Conservation (phyloP, 2,113 vertebrate genomes). For the Gavia stellata region DNA sequence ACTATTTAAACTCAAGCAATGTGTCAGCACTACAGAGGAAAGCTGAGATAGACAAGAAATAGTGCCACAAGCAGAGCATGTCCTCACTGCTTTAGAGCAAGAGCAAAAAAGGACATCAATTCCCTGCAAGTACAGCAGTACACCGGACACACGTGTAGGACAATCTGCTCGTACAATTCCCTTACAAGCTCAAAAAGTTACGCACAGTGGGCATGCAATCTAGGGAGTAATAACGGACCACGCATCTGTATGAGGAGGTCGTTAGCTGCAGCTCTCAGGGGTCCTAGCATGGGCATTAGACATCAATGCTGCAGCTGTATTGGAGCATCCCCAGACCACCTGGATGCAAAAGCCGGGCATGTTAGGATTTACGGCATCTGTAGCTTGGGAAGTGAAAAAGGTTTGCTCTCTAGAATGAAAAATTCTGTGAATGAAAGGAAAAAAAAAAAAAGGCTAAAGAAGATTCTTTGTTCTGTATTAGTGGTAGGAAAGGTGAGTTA, state of each 20-base stretch:
- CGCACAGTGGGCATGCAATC: neutral
- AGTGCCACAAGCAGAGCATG: neutral
- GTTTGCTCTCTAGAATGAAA: neutral
- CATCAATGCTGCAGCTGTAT: neutral
- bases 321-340: neutral
- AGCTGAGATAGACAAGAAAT: neutral
- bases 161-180: neutral
- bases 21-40: neutral
- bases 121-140: neutral
- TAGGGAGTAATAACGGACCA: neutral
- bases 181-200: neutral
- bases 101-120: neutral
- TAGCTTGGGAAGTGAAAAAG: neutral
- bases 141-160: neutral
- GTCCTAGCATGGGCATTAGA: neutral
- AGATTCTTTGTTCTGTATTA: neutral
- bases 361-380: neutral
- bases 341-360: neutral
- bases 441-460: neutral
- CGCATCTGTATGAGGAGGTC: accelerated
- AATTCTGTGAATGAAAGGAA: neutral
- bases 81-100: neutral
- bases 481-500: neutral
- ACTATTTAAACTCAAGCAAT: neutral
- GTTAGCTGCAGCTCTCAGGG: neutral